Evolutionary conservation across 2,888 invertebrate genomes (phyloP).

Genomic region (Nemoura dubitans): DNA sequence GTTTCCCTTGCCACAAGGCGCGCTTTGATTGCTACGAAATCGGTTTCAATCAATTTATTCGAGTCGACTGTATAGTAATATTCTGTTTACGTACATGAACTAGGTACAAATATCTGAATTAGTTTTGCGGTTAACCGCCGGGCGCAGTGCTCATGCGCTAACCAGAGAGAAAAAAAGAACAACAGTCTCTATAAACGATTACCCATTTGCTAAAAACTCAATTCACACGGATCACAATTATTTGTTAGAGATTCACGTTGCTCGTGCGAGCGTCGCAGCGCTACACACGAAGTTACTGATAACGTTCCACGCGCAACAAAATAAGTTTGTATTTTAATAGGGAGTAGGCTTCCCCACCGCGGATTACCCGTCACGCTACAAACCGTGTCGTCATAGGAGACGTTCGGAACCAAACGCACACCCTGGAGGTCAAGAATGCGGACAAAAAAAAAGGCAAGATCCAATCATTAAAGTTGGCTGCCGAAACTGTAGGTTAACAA

Average conservation of each 20-base stretch:
- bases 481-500: too few species aligned
- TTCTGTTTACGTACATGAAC: background rate
- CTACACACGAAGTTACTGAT: background rate
- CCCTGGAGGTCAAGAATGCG: too few species aligned
- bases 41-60: slow-evolving; percentile 7
- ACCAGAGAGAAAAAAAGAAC: background rate
- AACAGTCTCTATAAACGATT: background rate
- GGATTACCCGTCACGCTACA: too few species aligned
- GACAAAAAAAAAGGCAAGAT: too few species aligned
- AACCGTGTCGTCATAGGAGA: too few species aligned
- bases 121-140: background rate
- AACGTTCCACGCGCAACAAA: too few species aligned
- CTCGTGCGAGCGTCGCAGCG: background rate
- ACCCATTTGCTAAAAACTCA: slow-evolving; percentile 21
- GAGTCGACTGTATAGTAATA: background rate
- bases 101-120: slow-evolving; percentile 12
- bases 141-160: background rate
- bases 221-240: slow-evolving; percentile 33
- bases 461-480: too few species aligned
- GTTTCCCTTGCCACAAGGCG: background rate
- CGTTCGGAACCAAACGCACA: too few species aligned
- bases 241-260: slow-evolving; percentile 33
- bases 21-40: background rate
- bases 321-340: too few species aligned
- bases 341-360: too few species aligned